A percentile compares a stretch with the other conserved stretches of the same genome.
Evolutionary conservation across 1,140 invertebrate species (phyloP).

Genomic region (Aphis gossypii): DNA sequence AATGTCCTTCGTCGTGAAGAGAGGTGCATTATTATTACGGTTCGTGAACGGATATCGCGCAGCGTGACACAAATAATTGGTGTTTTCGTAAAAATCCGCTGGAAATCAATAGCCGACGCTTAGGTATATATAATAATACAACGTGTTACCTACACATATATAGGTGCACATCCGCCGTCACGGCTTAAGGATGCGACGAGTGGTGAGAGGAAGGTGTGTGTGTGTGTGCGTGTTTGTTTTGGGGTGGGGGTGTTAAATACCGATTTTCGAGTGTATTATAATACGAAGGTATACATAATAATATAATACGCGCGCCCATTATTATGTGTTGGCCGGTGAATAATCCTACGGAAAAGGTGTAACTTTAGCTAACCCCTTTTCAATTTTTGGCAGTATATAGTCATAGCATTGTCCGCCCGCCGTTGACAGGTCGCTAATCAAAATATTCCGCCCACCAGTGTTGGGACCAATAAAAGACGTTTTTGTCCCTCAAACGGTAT

Average conservation of each 20-base stretch:
- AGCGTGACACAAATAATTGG: not conserved
- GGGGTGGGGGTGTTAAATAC: slow-evolving; percentile 33
- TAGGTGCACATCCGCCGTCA: not conserved
- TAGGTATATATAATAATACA: not conserved
- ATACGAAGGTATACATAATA: slow-evolving; percentile 3
- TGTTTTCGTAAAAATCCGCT: not conserved
- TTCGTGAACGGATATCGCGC: not conserved
- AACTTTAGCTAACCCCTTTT: slow-evolving; percentile 55
- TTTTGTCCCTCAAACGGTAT: slow-evolving; percentile 35
- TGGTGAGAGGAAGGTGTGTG: not conserved
- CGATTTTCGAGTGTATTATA: slow-evolving; percentile 42
- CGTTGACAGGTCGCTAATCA: slow-evolving; percentile 58
- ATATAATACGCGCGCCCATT: not conserved
- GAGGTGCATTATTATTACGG: not conserved
- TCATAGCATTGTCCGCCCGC: slow-evolving; percentile 42
- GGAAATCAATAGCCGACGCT: not conserved
- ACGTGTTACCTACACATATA: not conserved
- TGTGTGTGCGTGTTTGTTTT: not conserved
- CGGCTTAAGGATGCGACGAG: not conserved
- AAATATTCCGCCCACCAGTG: slow-evolving; percentile 57
- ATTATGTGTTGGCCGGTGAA: slow-evolving; percentile 11
- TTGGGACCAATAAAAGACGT: slow-evolving; percentile 54
- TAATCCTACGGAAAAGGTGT: slow-evolving; percentile 44
- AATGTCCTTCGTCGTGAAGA: not conserved
- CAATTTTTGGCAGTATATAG: slow-evolving; percentile 7